Evolutionary conservation across 2,888 invertebrate species (phyloP), one percentile per base, ranked within the genome.

Genomic region (Scaptomyza polygonia): DNA sequence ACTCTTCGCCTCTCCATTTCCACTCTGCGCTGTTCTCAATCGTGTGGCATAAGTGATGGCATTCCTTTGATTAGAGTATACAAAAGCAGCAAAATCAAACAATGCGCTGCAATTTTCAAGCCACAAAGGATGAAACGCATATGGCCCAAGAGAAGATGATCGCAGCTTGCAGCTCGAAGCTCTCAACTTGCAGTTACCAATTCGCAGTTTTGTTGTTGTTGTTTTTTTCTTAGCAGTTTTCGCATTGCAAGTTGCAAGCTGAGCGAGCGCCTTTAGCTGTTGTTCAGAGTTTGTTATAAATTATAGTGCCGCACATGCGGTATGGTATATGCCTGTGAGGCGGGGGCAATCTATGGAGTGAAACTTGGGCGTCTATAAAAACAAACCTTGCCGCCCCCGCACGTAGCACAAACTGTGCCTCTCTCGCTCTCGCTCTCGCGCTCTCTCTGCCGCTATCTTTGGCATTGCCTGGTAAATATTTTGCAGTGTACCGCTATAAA

Each of bases 401-500:
- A 82, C 82, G 86, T 82, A 86, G 40, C 48, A 47, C 32, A 36
- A 59, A 63, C 57, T 62, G 16, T 16, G 21, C 47, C 64, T 55
- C 25, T 55, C 47, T 27, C 18, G 12, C 36, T 1, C 18, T 21
- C 30, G 5, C 43, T 36, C 21, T 25, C 16, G 32, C 2, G n/a
- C 11, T 29, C 16, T 3, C 53, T 54, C 5, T 43, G 40, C n/a
- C 21, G 21, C 21, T 21, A 21, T 25, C 48, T 30, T 58, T 72
- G 47, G 42, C 54, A 43, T n/a, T 14, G 56, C 29, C 27, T 56
- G 62, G 48, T 61, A 76, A 77, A 82, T 84, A 84, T 82, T 86
- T 82, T 84, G 69, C 86, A 84, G 86, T 82, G 85, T 86, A 82
- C 82, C 82, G 82, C 82, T 82, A 86, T 82, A 86, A 82, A 82